Evolutionary conservation across 2,888 invertebrate species (phyloP), one percentile per base, ranked within the genome.

Genomic region (Drosophila paramelanica): DNA sequence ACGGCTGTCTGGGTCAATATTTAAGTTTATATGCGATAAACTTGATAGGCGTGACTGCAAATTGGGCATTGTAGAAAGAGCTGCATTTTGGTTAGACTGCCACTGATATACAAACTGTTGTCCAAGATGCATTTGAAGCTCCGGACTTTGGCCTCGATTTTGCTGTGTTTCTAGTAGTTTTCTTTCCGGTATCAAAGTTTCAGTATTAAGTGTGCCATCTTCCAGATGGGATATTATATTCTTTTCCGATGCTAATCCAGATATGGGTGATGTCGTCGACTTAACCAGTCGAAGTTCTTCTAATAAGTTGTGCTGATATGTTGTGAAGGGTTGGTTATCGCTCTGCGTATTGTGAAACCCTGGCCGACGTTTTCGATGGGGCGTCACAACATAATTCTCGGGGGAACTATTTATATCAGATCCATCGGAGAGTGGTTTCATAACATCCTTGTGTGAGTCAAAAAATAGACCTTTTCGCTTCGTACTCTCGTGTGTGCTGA

Each of bases 311-410:
- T 95, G 96, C 79, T 95, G 95, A 90, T 96, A 96, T 66, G 97
- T 96, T 76, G 97, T 96, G 90, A 97, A 97, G 41, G 97, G 96
- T 70, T 96, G 96, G 92, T 97, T 97, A 90, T 97, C 97, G 73
- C 96, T 96, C 20, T 97, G 97, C 38, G 97, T 96, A 90, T 97
- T 97, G 91, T 97, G 96, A 88, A 97, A 97, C 53, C 97, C 97
- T 1, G 97, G 97, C 90, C 97, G 93, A 91, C 97, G 94, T 93
- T 97, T 97, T 82, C 97, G 93, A 93, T 97, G 97, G 11, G 97
- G 97, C 36, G 97, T 97, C 23, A 97, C 97, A 43, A 97, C 96
- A 89, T 97, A 97, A 87, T 96, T 96, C 91, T 96, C 96, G 0
- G 96, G 96, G 62, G 96, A 95, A 89, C 95, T 95, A 52, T 95